Evolutionary conservation across 2,888 invertebrate genomes (phyloP), one percentile per base, ranked within the genome.

Genomic region (Drosophila anomelani): DNA sequence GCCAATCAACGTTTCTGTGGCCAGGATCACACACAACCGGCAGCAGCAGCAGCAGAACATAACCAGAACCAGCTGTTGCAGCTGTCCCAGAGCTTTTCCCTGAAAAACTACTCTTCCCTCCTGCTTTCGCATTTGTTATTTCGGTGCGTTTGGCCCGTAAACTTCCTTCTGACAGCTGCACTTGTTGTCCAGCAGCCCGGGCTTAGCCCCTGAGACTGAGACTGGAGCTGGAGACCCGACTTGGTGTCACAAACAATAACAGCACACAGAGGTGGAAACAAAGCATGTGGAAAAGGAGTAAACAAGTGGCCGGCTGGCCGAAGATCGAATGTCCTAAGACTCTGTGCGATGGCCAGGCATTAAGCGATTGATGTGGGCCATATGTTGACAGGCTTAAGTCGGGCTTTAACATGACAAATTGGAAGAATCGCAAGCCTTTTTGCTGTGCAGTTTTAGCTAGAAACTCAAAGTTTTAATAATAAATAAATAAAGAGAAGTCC

Each of bases 1-100:
- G 84, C 81, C 84, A 85, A 84, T 85, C 84, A 84, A 80, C 80
- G 79, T 72, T 69, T 68, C 69, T 78, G 75, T 76, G 85, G 76
- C 82, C 85, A 71, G 73, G 58, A 72, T 44, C 49, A 46, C 69
- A 61, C 60, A 61, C 60, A 69, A 58, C 53, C 69, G 53, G 13
- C 59, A 60, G n/a, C n/a, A 38, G 34, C 61, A 68, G 58, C 26
- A 32, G 32, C 44, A 57, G 34, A 57, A 57, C 63, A 64, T 62
- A 41, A 72, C 68, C 39, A 53, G 72, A 62, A 55, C 59, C 74
- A 64, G 47, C 62, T 55, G 47, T 63, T 62, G 69, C 70, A 51
- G 51, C 68, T 53, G 44, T 71, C 49, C 80, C 47, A 70, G 66
- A 41, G 20, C 34, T 46, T 43, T 61, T 46, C 57, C 54, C 47